Evolutionary conservation across 2,888 invertebrate genomes (phyloP), one percentile per base, ranked within the genome.

Genomic region (Athripsodes cinereus): DNA sequence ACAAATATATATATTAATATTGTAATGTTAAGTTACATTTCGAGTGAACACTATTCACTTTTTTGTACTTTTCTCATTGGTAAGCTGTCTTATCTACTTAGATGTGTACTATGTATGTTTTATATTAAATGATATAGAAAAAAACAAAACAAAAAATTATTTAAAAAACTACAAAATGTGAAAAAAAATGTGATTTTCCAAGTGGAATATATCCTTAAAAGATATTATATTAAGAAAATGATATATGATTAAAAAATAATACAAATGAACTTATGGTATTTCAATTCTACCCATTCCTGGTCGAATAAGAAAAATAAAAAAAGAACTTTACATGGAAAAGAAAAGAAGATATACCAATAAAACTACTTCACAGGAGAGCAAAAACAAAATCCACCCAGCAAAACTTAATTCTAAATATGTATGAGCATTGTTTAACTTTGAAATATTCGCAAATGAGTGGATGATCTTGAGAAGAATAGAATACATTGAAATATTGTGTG

Each of bases 21-120:
- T 40, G 40, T 40, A 31, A 40, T 13, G 16, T 40, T 31, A 40
- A n/a, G 16, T 8, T 40, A 8, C 5, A n/a, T 40, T 40, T 18
- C 47, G 46, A 48, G 53, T 53, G 57, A 46, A 19, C 48, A 35
- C 47, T 53, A 57, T 59, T 56, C 59, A 61, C 59, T 57, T 63
- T 60, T 60, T 61, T 61, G 61, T 63, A 63, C 61, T 63, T 61
- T 61, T 61, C 57, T 63, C 59, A 62, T 60, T 62, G 44, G 50
- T 59, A 54, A 54, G 40, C 50, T 57, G 54, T 53, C 16, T 16
- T 40, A 13, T 40, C 50, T 59, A 53, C 50, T 55, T 57, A 55
- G 54, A 53, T 58, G 47, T 52, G 53, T 52, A 52, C 46, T 31
- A 56, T 49, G 40, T 57, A 50, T 22, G 31, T 35, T 49, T 55